Percentiles rank a stretch among this genome's conserved stretches.
Conservation (phyloP, 2,113 vertebrate genomes). For the Bombycilla garrulus region DNA sequence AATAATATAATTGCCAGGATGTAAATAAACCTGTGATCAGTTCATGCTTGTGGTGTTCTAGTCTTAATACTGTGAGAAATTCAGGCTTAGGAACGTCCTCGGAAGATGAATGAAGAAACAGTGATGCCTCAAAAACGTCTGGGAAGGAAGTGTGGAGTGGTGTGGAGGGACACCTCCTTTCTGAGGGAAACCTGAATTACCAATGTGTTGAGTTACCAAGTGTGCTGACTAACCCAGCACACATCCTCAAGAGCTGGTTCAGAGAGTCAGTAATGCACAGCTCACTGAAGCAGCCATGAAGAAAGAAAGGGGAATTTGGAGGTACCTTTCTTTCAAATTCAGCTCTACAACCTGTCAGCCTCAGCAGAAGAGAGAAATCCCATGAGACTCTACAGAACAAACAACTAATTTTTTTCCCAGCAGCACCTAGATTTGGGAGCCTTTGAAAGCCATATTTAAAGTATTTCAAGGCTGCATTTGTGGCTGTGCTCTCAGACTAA, state of each 20-base stretch:
- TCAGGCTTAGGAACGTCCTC: neutral
- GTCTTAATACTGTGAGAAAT: neutral
- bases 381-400: neutral
- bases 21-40: neutral
- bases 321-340: neutral
- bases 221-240: neutral
- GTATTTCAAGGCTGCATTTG: neutral
- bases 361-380: neutral
- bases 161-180: neutral
- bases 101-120: neutral
- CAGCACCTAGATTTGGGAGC: neutral
- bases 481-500: neutral
- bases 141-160: neutral
- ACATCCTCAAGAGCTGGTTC: neutral
- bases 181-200: neutral
- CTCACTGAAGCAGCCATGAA: neutral
- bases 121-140: neutral
- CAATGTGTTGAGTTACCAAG: neutral
- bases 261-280: neutral
- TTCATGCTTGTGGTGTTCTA: neutral
- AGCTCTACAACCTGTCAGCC: neutral
- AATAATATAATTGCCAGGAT: neutral
- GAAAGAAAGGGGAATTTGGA: neutral
- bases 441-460: conserved; percentile 9
- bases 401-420: neutral